Percentiles rank a stretch among this genome's conserved stretches.
phyloP scores from a whole-genome alignment of 2,888 invertebrate genomes.

The Rhagium mordax region DNA sequence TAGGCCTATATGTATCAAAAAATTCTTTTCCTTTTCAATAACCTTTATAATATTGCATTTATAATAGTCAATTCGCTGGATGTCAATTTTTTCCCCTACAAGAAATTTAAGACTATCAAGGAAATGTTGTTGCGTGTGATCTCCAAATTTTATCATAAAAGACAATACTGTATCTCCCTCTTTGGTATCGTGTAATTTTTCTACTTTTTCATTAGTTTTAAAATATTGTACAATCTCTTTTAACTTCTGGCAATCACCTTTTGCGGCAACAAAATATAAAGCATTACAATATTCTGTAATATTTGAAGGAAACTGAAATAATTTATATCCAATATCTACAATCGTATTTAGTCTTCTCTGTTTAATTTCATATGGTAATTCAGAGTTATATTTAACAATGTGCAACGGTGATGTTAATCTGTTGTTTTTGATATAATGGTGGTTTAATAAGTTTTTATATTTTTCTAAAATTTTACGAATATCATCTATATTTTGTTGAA shows the following conservation, averaged over 20 bases:
- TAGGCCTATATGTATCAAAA: not conserved
- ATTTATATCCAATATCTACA: conserved; percentile 12
- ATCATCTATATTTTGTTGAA: not conserved
- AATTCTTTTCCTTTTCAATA: conserved; percentile 5
- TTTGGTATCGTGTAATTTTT: conserved; percentile 13
- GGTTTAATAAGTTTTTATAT: conserved; percentile 1
- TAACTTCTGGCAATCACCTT: conserved; percentile 2
- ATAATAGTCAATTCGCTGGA: conserved; percentile 18
- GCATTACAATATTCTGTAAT: not conserved
- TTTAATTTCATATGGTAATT: not conserved
- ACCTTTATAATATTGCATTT: not conserved
- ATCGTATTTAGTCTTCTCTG: conserved; percentile 15
- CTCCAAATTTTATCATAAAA: conserved; percentile 30
- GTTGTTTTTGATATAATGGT: conserved; percentile 18
- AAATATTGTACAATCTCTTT: conserved; percentile 10
- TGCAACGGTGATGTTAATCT: conserved; percentile 19
- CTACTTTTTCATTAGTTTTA: not conserved
- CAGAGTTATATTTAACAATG: conserved; percentile 16
- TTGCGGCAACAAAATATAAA: conserved; percentile 21
- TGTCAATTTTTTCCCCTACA: not conserved
- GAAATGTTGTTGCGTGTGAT: not conserved
- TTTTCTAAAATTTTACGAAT: not conserved
- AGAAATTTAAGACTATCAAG: conserved; percentile 5
- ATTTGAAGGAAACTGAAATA: not conserved
- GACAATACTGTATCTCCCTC: conserved; percentile 24